phyloP scores from a whole-genome alignment of 2,797 vertebrate genomes.

The Thripadectes ignobilis region DNA sequence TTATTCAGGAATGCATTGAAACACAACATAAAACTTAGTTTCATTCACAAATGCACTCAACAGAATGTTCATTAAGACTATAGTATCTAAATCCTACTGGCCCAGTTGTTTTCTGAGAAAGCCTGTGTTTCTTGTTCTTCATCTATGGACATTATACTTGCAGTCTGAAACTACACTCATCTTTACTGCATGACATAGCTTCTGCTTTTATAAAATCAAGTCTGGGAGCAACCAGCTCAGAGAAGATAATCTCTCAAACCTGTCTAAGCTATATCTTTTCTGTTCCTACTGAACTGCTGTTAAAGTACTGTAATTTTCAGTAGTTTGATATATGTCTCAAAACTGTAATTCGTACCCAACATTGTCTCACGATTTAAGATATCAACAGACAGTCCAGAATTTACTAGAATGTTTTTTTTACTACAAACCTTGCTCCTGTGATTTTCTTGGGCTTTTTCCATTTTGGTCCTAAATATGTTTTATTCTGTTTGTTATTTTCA shows the following conservation, averaged over 20 bases:
- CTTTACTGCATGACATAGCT: not conserved
- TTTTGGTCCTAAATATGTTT: constrained; percentile 39
- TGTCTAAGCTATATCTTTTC: not conserved
- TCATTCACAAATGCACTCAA: not conserved
- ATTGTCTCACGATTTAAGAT: not conserved
- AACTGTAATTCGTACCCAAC: constrained; percentile 9
- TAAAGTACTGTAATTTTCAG: constrained; percentile 47
- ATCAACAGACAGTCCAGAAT: not conserved
- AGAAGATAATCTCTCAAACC: not conserved
- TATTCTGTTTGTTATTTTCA: constrained; percentile 36
- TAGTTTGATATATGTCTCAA: constrained; percentile 5
- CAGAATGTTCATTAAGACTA: not conserved
- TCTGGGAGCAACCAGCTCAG: not conserved
- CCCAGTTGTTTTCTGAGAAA: not conserved
- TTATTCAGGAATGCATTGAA: not conserved
- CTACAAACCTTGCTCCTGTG: not conserved
- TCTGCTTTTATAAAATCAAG: not conserved
- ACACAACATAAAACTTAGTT: not conserved
- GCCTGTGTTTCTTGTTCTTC: not conserved
- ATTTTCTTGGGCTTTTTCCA: not conserved
- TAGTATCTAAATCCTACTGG: not conserved
- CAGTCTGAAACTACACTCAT: rapidly evolving
- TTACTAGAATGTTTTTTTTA: constrained; percentile 16
- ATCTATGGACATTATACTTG: not conserved
- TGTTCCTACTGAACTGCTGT: not conserved